phyloP scores from a whole-genome alignment of 2,888 invertebrate species.

The Plebejus anna region DNA sequence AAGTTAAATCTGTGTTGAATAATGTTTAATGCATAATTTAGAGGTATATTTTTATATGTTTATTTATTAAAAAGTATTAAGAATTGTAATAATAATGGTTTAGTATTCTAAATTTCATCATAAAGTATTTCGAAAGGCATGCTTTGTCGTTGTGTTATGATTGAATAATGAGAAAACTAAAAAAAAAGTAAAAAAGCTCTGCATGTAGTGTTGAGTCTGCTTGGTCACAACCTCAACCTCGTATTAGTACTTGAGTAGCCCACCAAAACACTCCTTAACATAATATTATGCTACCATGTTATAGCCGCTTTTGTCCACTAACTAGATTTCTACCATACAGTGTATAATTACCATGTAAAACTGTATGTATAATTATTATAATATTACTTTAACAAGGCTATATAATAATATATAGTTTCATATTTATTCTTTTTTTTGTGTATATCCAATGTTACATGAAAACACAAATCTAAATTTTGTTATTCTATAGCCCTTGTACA shows the following conservation, averaged over 20 bases:
- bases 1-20: conserved; percentile 68
- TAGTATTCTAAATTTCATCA: conserved; percentile 51
- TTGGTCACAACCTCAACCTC: conserved; percentile 32
- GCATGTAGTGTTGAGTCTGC: conserved; percentile 36
- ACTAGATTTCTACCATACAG: conserved; percentile 34
- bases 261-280: conserved; percentile 35
- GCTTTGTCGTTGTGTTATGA: conserved; percentile 34
- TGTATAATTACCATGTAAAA: not conserved
- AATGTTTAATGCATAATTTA: conserved; percentile 66
- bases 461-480: not conserved
- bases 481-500: not conserved
- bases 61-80: conserved; percentile 71
- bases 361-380: not conserved
- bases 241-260: conserved; percentile 42
- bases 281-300: conserved; percentile 6
- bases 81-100: conserved; percentile 53
- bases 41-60: conserved; percentile 76
- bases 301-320: conserved; percentile 58
- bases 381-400: not conserved
- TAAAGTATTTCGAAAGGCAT: conserved; percentile 36
- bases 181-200: conserved; percentile 10
- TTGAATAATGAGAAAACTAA: not conserved
- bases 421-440: not conserved
- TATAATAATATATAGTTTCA: not conserved
- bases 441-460: conserved; percentile 2